Evolutionary conservation across 2,113 vertebrate genomes (phyloP), one percentile per base, ranked within the genome.

Genomic region (Ardeotis arabs): DNA sequence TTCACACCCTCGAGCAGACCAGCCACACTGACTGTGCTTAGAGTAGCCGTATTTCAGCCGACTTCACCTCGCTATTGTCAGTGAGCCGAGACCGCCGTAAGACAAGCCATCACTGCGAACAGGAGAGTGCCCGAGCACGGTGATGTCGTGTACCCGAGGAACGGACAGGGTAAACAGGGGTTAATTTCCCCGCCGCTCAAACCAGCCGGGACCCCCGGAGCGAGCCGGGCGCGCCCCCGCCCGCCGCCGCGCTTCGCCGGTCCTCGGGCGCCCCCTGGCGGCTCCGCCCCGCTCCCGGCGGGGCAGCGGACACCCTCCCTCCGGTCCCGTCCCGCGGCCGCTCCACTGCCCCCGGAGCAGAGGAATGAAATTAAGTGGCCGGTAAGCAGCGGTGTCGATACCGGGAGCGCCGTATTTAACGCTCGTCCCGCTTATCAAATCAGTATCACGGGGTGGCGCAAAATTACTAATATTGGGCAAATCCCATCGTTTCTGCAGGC

Each of bases 181-280:
- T 16, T 6, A 4, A 2, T 3, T 0, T 20, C 69, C 58, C n/a
- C 9, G 14, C 53, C 20, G 45, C 21, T 6, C 28, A 12, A 25
- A 1, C 3, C 10, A 4, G 14, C 29, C 47, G 59, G 58, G 27
- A 64, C 28, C 35, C 49, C 52, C 24, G 4, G 3, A 9, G 37
- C 10, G 24, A 27, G 22, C 1, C 5, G 4, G 9, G 18, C 29
- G 24, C 29, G 14, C 27, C 41, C 33, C 6, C 49, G 8, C 33
- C 25, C 44, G 18, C 9, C 53, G 6, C 14, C 50, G 49, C 59
- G 17, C 64, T 90, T 82, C 50, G 75, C 82, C 78, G 47, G 22
- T 89, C 73, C 86, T 92, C 59, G 29, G 53, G 87, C 87, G n/a
- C 83, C 95, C 27, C 27, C 95, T 59, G 68, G 86, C 59, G 95